Evolutionary conservation across 2,888 invertebrate species (phyloP).

Genomic region (Macrosiphum euphorbiae): DNA sequence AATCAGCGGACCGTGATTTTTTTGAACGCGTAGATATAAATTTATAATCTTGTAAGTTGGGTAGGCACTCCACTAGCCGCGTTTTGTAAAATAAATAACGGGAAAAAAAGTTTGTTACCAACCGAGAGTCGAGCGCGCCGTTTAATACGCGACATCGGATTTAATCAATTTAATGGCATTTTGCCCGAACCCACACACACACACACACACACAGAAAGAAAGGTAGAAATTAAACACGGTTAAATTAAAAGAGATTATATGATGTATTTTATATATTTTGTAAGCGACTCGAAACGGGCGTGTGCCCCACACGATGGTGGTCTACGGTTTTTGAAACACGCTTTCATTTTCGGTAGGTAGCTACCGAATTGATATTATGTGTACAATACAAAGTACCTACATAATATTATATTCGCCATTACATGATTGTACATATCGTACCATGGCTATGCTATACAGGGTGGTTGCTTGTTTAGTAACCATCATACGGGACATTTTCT

Average conservation of each 20-base stretch:
- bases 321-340: not conserved
- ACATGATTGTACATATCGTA: not conserved
- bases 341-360: not conserved
- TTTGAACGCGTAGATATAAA: not conserved
- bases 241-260: conserved; percentile 20
- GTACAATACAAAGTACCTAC: not conserved
- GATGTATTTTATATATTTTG: not conserved
- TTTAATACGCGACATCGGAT: not conserved
- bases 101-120: conserved; percentile 7
- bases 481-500: not conserved
- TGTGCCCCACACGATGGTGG: not conserved
- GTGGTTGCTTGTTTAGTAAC: not conserved
- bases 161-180: conserved; percentile 47
- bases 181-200: conserved; percentile 16
- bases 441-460: not conserved
- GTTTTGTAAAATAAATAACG: conserved; percentile 14
- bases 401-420: not conserved
- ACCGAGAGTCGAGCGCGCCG: not conserved
- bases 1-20: not conserved
- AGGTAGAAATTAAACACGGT: conserved; percentile 19
- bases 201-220: not conserved
- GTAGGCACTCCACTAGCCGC: not conserved
- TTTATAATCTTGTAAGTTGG: conserved; percentile 12
- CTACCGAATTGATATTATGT: not conserved
- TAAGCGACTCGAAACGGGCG: conserved; percentile 33